These are phyloP conservation scores for Theretra japonica DNA, from an alignment of 2,888 invertebrate species.

Conservation along the genomic window DNA sequence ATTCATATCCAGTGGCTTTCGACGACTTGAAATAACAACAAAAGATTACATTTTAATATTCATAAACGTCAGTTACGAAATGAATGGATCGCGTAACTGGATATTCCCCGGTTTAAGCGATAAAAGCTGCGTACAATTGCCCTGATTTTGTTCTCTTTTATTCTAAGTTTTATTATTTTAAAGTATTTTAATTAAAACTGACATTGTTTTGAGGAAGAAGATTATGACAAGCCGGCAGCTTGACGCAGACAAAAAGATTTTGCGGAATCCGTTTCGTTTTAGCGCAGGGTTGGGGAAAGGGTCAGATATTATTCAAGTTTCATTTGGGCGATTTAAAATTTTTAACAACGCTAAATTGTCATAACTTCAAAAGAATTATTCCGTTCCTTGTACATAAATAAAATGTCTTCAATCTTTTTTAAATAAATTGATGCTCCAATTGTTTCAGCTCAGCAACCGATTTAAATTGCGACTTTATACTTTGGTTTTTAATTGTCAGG, in stretches of 20 bases:
- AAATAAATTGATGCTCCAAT: not conserved
- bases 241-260: constrained; percentile 70
- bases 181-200: constrained; percentile 73
- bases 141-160: constrained; percentile 55
- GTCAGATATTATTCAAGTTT: constrained; percentile 59
- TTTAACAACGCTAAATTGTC: constrained; percentile 59
- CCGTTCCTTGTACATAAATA: constrained; percentile 48
- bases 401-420: constrained; percentile 17
- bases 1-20: constrained; percentile 38
- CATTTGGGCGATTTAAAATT: constrained; percentile 53
- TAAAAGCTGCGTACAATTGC: constrained; percentile 57
- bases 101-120: constrained; percentile 48
- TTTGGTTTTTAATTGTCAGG: not conserved
- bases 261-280: constrained; percentile 56
- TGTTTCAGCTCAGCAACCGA: not conserved
- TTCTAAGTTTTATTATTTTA: constrained; percentile 62
- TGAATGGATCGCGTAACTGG: constrained; percentile 53
- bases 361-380: constrained; percentile 51
- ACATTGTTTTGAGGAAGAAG: constrained; percentile 67
- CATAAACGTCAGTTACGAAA: constrained; percentile 56
- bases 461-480: not conserved
- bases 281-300: constrained; percentile 55
- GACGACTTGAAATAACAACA: constrained; percentile 42
- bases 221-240: constrained; percentile 68
- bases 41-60: constrained; percentile 55